Conservation (phyloP, 2,113 vertebrate species). For the Esox niger region DNA sequence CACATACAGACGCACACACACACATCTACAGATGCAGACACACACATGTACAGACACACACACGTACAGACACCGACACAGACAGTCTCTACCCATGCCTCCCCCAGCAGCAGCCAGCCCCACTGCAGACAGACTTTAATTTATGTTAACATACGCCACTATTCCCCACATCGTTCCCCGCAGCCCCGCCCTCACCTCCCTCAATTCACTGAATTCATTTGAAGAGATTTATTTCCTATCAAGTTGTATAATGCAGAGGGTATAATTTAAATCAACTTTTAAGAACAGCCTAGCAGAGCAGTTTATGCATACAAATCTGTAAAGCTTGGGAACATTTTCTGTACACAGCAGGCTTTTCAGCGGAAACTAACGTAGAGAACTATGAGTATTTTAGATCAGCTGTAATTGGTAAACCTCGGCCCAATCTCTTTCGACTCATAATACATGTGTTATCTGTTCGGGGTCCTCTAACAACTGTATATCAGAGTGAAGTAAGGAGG, state of each 20-base stretch:
- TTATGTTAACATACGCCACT: slow-evolving; percentile 71
- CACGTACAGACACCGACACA: too few species aligned
- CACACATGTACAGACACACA: too few species aligned
- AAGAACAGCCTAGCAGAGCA: slow-evolving; percentile 56
- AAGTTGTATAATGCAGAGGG: slow-evolving; percentile 65
- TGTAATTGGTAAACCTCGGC: slow-evolving; percentile 44
- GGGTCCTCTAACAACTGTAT: slow-evolving; percentile 23
- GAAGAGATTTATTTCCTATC: slow-evolving; percentile 77
- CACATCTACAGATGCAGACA: too few species aligned
- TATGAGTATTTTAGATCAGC: slow-evolving; percentile 48
- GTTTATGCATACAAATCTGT: slow-evolving; percentile 64
- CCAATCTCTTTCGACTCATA: slow-evolving; percentile 45
- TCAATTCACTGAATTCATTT: slow-evolving; percentile 67
- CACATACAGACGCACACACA: too few species aligned
- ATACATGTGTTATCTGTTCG: slow-evolving; percentile 43
- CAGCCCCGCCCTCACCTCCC: slow-evolving; percentile 27
- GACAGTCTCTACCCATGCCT: slow-evolving; percentile 3
- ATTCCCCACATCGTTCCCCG: slow-evolving; percentile 35
- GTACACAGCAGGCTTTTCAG: slow-evolving; percentile 49
- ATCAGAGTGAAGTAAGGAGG: neutral
- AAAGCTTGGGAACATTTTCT: slow-evolving; percentile 40
- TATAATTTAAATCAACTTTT: slow-evolving; percentile 74
- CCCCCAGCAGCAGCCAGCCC: slow-evolving; percentile 10
- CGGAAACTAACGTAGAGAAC: slow-evolving; percentile 54
- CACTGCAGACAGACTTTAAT: slow-evolving; percentile 63